A percentile compares a stretch with the other conserved stretches of the same genome.
Conservation (phyloP, 2,797 vertebrate genomes). For the Pristis pectinata region DNA sequence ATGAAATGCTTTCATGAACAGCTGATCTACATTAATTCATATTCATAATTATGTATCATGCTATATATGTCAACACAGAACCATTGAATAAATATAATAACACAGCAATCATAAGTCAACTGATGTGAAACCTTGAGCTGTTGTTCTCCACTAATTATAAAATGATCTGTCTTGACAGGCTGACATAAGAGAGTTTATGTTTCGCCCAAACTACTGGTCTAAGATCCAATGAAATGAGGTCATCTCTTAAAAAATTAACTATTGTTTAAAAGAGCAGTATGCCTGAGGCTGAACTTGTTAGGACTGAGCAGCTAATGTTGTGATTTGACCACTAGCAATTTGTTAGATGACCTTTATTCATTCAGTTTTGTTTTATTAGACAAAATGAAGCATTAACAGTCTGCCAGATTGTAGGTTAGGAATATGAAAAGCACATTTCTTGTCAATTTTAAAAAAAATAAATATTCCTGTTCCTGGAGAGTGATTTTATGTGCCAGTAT, state of each 20-base stretch:
- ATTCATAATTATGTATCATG: slow-evolving; percentile 22
- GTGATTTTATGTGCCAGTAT: background rate
- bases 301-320: slow-evolving; percentile 18
- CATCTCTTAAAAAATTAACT: slow-evolving; percentile 31
- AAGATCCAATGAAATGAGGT: slow-evolving; percentile 33
- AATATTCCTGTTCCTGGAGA: background rate
- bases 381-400: background rate
- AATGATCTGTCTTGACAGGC: slow-evolving; percentile 27
- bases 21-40: slow-evolving; percentile 33
- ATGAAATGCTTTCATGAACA: slow-evolving; percentile 23
- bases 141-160: slow-evolving; percentile 7
- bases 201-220: slow-evolving; percentile 31
- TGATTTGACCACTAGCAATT: slow-evolving; percentile 10
- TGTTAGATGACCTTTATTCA: slow-evolving; percentile 21
- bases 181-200: slow-evolving; percentile 28
- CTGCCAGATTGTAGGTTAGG: background rate
- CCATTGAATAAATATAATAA: slow-evolving; percentile 35
- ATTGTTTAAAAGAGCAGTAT: slow-evolving; percentile 29
- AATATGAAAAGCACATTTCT: background rate
- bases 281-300: slow-evolving; percentile 27
- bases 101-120: slow-evolving; percentile 34
- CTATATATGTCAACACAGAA: slow-evolving; percentile 21
- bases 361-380: slow-evolving; percentile 7
- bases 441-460: background rate
- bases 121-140: slow-evolving; percentile 29